Base-by-base conservation (phyloP, 2,888 invertebrate species). In the Carpatolechia fugitivella region DNA sequence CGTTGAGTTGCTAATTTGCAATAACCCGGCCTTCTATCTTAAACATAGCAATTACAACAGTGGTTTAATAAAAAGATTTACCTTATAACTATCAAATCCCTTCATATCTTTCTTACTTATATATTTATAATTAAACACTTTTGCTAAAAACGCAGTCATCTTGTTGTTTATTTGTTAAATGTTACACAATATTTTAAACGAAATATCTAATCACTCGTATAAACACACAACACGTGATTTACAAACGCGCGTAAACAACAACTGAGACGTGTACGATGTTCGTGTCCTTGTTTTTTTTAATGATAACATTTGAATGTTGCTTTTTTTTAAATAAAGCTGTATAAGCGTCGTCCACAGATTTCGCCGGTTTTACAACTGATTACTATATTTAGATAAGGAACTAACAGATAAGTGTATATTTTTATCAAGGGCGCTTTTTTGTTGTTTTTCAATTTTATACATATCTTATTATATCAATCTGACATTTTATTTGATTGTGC, bases 51-150 rank as follows among this genome's bases (percentile, higher is more conserved):
- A n/a, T n/a, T n/a, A n/a, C n/a, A n/a, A 33, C 33, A 6, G 3
- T 33, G 24, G 6, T 24, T 3, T 13, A 29, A 13, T 24, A 14
- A 36, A 8, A n/a, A 29, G 29, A 55, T 64, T 71, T 65, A 88
- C 98, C 94, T 98, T 98, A 80, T 98, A 98, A 74, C 94, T 95
- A 81, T 97, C 95, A 81, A 99, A 98, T 69, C 98, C 98, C 77
- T 93, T 92, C 54, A 99, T 91, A 77, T 98, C 96, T 67, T 95
- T 93, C 66, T 92, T 91, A 24, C 93, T 92, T 66, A 99, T 91
- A 90, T 98, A 98, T 76, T 95, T 93, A 65, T 92, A 91, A 69
- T 93, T 91, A 76, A 94, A 84, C 74, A 88, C 78, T 53, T 66
- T 74, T 41, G 33, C 64, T 64, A 68, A 61, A 63, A 64, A 66